Evolutionary conservation across 1,140 invertebrate species (phyloP), one percentile per base, ranked within the genome.

Genomic region (Hylaeus volcanicus): DNA sequence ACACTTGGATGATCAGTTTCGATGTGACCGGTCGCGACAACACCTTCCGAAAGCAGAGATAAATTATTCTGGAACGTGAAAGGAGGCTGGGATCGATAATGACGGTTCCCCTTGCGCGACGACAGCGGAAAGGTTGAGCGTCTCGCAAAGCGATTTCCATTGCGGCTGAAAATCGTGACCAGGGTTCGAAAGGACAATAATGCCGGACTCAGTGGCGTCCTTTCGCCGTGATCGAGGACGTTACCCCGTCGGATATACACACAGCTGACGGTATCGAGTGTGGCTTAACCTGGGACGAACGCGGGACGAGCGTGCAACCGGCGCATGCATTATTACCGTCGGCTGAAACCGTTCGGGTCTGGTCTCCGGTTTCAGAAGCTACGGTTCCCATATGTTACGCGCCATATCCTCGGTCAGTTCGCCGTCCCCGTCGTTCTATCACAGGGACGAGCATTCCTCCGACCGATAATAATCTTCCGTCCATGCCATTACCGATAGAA

Each of bases 401-500:
- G 74, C 74, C 75, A 74, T 74, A 85, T 82, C 78, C 68, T 51
- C 73, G 56, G 15, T 37, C 60, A 48, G 48, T 39, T 15, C 2
- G 51, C 14, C 63, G 26, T 69, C 26, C 53, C 14, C 37, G 15
- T 37, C 58, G 41, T 48, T 55, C 76, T 53, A 72, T 71, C 45
- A 63, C 58, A 39, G 60, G 48, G 37, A 77, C 41, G 26, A 26
- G 69, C 79, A 83, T 87, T 87, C 73, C 79, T 80, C 53, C 51
- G 56, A 41, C 15, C 53, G 87, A 89, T 88, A 88, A 89, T 86
- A 77, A 88, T 89, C 86, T 81, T 83, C 82, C 74, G 68, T 82
- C 74, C 74, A 72, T 74, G 77, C 61, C 84, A 72, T 70, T 79
- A 75, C 73, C 82, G 76, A 87, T 87, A 80, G 87, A 88, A 89